A percentile compares a stretch with the other conserved stretches of the same genome.
Conservation (phyloP, 2,113 vertebrate species). For the Gila orcuttii region DNA sequence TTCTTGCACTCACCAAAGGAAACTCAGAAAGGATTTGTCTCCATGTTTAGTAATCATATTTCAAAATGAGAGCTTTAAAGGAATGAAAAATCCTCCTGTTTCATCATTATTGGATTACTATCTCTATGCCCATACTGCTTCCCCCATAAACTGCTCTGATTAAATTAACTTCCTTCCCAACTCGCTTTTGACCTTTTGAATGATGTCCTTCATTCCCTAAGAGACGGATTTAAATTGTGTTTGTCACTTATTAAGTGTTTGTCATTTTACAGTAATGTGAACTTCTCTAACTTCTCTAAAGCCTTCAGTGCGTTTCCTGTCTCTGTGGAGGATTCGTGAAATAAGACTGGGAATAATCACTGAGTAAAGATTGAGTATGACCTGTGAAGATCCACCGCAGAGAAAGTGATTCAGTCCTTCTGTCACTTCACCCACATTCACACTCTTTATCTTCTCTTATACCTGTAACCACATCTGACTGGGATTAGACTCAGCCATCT, state of each 20-base stretch:
- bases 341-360: slow-evolving; percentile 24
- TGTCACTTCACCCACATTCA: slow-evolving; percentile 3
- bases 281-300: slow-evolving; percentile 11
- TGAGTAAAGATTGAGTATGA: slow-evolving; percentile 30
- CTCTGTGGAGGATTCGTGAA: neutral
- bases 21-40: slow-evolving; percentile 27
- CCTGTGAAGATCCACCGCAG: neutral
- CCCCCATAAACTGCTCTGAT: slow-evolving; percentile 45
- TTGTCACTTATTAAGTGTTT: slow-evolving; percentile 30
- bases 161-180: slow-evolving; percentile 24
- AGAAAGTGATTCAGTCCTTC: slow-evolving; percentile 21
- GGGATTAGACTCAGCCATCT: slow-evolving; percentile 11
- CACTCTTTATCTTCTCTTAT: slow-evolving; percentile 30
- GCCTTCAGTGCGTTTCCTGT: neutral
- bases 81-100: slow-evolving; percentile 37
- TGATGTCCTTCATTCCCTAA: slow-evolving; percentile 7
- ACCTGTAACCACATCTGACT: slow-evolving; percentile 41
- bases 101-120: slow-evolving; percentile 42
- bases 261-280: neutral
- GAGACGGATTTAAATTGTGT: slow-evolving; percentile 11
- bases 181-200: slow-evolving; percentile 46
- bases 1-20: slow-evolving; percentile 1
- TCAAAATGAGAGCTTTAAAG: slow-evolving; percentile 31
- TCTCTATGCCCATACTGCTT: neutral
- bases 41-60: slow-evolving; percentile 29